Base-by-base conservation (phyloP, 2,888 invertebrate genomes). In the Panzeria rudis region DNA sequence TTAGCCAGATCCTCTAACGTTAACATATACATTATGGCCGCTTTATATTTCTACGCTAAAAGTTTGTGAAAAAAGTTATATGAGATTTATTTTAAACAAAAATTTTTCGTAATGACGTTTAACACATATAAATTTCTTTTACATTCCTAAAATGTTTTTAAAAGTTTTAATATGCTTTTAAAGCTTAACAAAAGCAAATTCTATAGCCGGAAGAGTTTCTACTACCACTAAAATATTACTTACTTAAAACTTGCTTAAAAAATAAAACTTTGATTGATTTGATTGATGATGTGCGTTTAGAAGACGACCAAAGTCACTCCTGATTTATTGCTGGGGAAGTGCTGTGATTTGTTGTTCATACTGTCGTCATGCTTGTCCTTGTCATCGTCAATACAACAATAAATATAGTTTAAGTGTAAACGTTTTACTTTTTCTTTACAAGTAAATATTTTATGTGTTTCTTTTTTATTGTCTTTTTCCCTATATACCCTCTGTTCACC, bases 281-380 rank as follows among this genome's bases (percentile, higher is more conserved):
- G 88, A 88, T 87, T 88, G 87, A 88, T 88, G 87, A 86, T 77
- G 79, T 83, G 52, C 83, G 83, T 80, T 87, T 86, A 84, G 75
- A 75, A 83, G 82, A 73, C 44, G 50, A 52, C 59, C 79, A 86
- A 86, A 86, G 72, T 75, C 87, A 84, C 81, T 83, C 86, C 83
- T 88, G 88, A 88, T 88, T 87, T 88, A 87, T 88, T 87, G 75
- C 84, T 71, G 52, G 56, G 69, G 56, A 79, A 73, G 82, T 83
- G 76, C 72, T 79, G 79, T 76, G 82, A 86, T 82, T 78, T 83
- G 81, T 79, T 79, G 64, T 76, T 35, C 15, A 64, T 56, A 7
- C 15, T 47, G 64, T 69, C 61, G 29, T 50, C 41, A 17, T 25
- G 5, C 17, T 52, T 59, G 50, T 68, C n/a, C 41, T 41, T 32